Base-by-base conservation (phyloP, 1,140 invertebrate genomes). In the Papilio polytes region DNA sequence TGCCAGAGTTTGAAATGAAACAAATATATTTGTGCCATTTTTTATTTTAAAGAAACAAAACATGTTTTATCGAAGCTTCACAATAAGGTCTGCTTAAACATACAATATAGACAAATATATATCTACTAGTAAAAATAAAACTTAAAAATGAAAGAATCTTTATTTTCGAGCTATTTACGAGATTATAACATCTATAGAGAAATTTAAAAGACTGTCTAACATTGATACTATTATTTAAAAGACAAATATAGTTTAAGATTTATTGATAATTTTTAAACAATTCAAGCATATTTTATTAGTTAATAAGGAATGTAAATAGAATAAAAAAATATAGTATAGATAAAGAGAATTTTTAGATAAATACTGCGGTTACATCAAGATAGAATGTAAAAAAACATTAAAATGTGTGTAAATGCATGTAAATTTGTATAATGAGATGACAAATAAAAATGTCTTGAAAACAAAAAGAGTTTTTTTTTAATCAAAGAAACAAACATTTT, bases 31-130 rank as follows among this genome's bases (percentile, higher is more conserved):
- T 93, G 90, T 92, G 90, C 90, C 88, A 90, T 91, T 90, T 87
- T 90, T 87, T 90, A 89, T 88, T 90, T 85, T 86, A 82, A 87
- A 31, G 20, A 31, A 93, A 91, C 87, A 90, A 92, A 88, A 91
- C 85, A 85, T 41, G 36, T 70, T 80, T 87, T 86, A 90, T 88
- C 89, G 87, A 89, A 82, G 80, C 81, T 83, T 88, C 86, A 86
- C 85, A 91, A 86, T 78, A 84, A 77, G 73, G 20, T 78, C 51
- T 59, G 81, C 22, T 79, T 48, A 31, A 78, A 41, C 31, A 41
- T 79, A 70, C 41, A 48, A 79, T 51, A 79, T 63, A 41, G 36
- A 59, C 31, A 31, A 78, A 44, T 46, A 53, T 20, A 56, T 48
- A 63, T 59, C 53, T 10, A n/a, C 53, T 10, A n/a, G 3, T 63